Evolutionary conservation across 1,140 invertebrate species (phyloP).

Genomic region (Mya arenaria): DNA sequence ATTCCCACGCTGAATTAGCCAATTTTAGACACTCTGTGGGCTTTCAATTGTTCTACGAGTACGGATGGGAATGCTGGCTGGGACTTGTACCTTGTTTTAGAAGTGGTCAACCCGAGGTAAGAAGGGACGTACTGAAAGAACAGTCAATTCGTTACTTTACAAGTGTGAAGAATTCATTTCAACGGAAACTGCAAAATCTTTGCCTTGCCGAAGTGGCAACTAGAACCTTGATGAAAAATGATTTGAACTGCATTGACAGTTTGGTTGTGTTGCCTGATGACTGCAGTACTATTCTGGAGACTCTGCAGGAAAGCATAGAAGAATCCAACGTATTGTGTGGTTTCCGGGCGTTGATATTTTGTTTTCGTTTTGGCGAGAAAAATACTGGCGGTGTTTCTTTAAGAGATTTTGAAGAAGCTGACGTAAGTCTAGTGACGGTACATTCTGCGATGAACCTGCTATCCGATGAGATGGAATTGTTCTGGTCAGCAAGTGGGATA

Average conservation of each 20-base stretch:
- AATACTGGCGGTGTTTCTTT: background rate
- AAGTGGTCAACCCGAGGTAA: too few species aligned
- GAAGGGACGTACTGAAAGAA: too few species aligned
- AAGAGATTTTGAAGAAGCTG: background rate
- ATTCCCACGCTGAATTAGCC: background rate
- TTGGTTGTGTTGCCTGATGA: conserved; percentile 9
- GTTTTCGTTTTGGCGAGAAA: conserved; percentile 36
- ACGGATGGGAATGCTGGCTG: conserved; percentile 20
- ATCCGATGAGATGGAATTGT: background rate
- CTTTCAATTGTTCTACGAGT: conserved; percentile 20
- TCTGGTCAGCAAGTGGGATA: background rate
- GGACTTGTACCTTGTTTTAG: conserved; percentile 8
- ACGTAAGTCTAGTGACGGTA: background rate
- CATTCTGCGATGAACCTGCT: background rate
- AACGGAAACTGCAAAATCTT: background rate
- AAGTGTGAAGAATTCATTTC: background rate
- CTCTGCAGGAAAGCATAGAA: background rate
- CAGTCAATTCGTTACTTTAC: background rate
- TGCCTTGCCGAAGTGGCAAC: too few species aligned
- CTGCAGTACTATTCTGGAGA: background rate
- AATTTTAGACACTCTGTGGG: background rate
- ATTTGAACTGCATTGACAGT: conserved; percentile 7
- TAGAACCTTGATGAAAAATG: conserved; percentile 13
- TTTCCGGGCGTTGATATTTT: background rate
- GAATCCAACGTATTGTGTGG: background rate